A percentile compares a stretch with the other conserved stretches of the same genome.
phyloP scores from a whole-genome alignment of 2,888 invertebrate species.

The Epistrophella euchroma region DNA sequence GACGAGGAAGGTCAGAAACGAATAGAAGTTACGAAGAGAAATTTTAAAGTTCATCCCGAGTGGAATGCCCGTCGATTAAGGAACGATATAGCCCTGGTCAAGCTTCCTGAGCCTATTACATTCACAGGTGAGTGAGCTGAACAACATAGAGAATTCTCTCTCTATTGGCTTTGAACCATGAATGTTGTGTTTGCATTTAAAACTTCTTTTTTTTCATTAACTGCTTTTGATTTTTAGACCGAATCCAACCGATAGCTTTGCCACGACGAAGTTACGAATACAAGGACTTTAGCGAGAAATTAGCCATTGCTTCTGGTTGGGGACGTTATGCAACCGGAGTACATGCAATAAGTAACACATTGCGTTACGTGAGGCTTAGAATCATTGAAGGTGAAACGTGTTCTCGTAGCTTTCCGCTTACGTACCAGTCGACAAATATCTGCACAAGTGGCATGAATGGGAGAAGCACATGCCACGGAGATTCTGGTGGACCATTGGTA shows the following conservation, averaged over 20 bases:
- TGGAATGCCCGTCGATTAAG: conserved; percentile 82
- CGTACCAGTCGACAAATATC: conserved; percentile 83
- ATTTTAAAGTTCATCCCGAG: conserved; percentile 81
- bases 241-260: conserved; percentile 83
- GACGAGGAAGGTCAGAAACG: conserved; percentile 83
- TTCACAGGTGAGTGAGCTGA: conserved; percentile 79
- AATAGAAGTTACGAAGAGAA: conserved; percentile 80
- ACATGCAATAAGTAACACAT: conserved; percentile 82
- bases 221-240: conserved; percentile 79
- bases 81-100: conserved; percentile 82
- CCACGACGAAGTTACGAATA: conserved; percentile 81
- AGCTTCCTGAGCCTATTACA: conserved; percentile 80
- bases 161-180: background rate
- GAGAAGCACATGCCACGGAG: conserved; percentile 84
- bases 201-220: background rate
- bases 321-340: conserved; percentile 83
- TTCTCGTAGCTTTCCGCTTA: conserved; percentile 82
- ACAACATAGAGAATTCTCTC: background rate
- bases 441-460: conserved; percentile 83
- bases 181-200: conserved; percentile 14
- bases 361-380: conserved; percentile 83
- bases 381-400: conserved; percentile 83
- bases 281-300: conserved; percentile 81
- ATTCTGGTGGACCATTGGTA: conserved; percentile 83
- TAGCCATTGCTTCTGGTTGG: conserved; percentile 84